phyloP scores from a whole-genome alignment of 2,888 invertebrate genomes.

The Oscheius sp. region DNA sequence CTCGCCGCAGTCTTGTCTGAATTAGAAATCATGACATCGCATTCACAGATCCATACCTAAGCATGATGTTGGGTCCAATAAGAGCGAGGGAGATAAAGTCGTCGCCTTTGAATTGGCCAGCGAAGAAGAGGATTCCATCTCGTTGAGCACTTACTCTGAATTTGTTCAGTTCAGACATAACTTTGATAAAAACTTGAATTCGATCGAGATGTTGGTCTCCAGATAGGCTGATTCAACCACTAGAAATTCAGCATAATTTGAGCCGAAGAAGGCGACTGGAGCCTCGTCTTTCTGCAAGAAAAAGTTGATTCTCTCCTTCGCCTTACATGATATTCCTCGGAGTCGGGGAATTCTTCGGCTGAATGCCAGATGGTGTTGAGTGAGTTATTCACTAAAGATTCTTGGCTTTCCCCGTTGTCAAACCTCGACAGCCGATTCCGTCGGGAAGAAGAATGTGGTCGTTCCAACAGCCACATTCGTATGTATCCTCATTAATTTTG shows the following conservation, averaged over 20 bases:
- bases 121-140: constrained; percentile 56
- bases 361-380: constrained; percentile 17
- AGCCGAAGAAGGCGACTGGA: constrained; percentile 36
- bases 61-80: constrained; percentile 53
- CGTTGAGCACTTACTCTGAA: constrained; percentile 44
- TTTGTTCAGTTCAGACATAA: too few species aligned
- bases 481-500: constrained; percentile 42
- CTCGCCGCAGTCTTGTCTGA: constrained; percentile 57
- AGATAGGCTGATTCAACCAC: constrained; percentile 45
- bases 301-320: neutral
- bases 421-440: constrained; percentile 47
- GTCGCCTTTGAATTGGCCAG: constrained; percentile 51
- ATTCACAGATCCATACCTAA: constrained; percentile 31
- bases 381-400: constrained; percentile 5
- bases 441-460: constrained; percentile 46
- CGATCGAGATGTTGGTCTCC: constrained; percentile 52
- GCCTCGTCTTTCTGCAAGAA: neutral
- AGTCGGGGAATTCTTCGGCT: constrained; percentile 5
- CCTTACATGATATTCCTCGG: constrained; percentile 14
- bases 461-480: constrained; percentile 55
- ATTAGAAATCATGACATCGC: neutral
- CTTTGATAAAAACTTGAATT: constrained; percentile 49
- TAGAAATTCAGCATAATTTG: constrained; percentile 50
- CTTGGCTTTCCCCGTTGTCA: neutral
- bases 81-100: constrained; percentile 55